Base-by-base conservation (phyloP, 2,113 vertebrate species). In the Ceratotherium simum region DNA sequence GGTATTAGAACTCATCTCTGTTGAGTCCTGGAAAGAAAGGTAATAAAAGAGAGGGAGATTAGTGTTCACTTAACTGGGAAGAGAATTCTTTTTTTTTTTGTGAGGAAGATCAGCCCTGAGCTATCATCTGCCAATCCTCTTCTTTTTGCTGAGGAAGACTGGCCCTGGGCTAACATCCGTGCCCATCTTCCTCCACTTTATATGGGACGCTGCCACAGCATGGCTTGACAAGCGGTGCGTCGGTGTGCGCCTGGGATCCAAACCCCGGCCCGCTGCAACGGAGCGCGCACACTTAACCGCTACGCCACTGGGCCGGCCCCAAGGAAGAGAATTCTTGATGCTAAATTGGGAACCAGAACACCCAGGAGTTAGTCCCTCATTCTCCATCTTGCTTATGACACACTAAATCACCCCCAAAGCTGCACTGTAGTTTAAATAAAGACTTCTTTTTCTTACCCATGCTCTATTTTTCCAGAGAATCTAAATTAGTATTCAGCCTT, bases 401-500 rank as follows among this genome's bases (percentile, higher is more conserved):
- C 4, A 0, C 29, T 1, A 20, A 92, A 36, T 80, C 60, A 65
- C 21, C 13, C 64, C 48, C 58, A 46, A 54, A 76, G 36, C 46
- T 70, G 18, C 16, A 65, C 29, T 56, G 93, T 9, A 48, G n/a
- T 90, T 75, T 91, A 78, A 75, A 81, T 62, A 60, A 88, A 91
- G 10, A 10, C 72, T 86, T 95, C 72, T 78, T 33, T 87, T 25
- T 96, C 69, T 92, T 84, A 69, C 8, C 27, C 31, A 14, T 23
- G 21, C n/a, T 64, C 3, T 48, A 33, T 69, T 90, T 80, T 33
- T 69, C 84, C 65, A 85, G 23, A 75, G 48, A 89, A 76, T 89
- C 58, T 87, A 62, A 78, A 84, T 91, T 69, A 36, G n/a, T 78
- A 31, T 69, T 64, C 56, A 95, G 42, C 21, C 64, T 96, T 73